Evolutionary conservation across 2,797 vertebrate species (phyloP).

Genomic region (Molossus molossus): DNA sequence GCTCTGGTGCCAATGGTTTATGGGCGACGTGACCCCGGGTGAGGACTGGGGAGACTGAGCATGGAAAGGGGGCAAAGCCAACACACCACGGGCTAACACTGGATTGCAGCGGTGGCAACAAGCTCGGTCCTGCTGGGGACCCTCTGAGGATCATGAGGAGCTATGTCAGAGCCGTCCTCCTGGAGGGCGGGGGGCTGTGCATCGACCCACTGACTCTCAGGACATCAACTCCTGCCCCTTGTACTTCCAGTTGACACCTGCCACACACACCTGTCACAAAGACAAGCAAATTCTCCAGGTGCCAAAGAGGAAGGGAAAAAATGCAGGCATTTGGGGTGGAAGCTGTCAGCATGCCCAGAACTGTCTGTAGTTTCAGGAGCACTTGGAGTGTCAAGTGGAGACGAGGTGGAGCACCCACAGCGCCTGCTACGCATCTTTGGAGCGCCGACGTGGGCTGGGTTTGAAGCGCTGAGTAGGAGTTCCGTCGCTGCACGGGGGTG

Average conservation of each 20-base stretch:
- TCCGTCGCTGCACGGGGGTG: background rate
- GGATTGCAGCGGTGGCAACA: rapidly evolving
- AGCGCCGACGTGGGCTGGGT: background rate
- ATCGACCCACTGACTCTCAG: background rate
- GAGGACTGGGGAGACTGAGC: background rate
- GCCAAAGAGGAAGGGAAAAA: background rate
- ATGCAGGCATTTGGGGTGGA: background rate
- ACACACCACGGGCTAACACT: rapidly evolving
- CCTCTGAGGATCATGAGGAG: background rate
- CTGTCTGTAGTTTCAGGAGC: background rate
- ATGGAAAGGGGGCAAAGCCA: background rate
- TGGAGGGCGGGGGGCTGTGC: too few species aligned
- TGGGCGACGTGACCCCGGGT: background rate
- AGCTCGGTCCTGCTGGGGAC: background rate
- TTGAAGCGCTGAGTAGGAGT: background rate
- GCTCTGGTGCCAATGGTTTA: background rate
- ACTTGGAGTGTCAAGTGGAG: background rate
- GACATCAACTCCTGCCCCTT: background rate
- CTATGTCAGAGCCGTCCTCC: background rate
- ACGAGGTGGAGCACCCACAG: too few species aligned
- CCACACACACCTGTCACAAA: background rate
- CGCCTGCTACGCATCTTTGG: background rate
- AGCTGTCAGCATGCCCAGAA: background rate
- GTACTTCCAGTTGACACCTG: background rate
- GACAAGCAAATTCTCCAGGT: background rate